Percentiles rank a stretch among this genome's conserved stretches.
Evolutionary conservation across 2,113 vertebrate species (phyloP).

Genomic region (Brachyhypopomus gauderio): DNA sequence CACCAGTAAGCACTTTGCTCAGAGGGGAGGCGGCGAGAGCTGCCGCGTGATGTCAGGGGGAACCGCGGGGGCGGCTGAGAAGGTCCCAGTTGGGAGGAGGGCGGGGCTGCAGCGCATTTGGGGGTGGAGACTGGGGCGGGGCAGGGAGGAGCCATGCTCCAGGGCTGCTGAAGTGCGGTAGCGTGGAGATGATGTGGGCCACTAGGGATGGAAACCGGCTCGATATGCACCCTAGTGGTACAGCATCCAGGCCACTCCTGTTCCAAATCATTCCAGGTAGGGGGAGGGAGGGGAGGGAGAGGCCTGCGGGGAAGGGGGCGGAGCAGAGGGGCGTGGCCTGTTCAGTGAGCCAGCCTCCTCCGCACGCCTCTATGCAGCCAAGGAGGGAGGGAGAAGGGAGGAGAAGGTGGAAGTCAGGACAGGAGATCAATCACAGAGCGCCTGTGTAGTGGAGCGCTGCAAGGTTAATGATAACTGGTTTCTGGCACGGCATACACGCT

Average conservation of each 20-base stretch:
- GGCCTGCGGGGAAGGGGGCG: slow-evolving; percentile 6
- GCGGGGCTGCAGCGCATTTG: slow-evolving; percentile 10
- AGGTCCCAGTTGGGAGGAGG: slow-evolving; percentile 2
- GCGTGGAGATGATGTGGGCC: slow-evolving; percentile 21
- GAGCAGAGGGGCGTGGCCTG: slow-evolving; percentile 7
- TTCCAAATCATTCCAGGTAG: slow-evolving; percentile 46
- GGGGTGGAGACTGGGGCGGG: slow-evolving; percentile 28
- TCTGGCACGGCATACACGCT: slow-evolving; percentile 26
- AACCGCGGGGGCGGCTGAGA: slow-evolving; percentile 29
- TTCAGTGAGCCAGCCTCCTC: neutral
- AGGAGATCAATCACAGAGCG: slow-evolving; percentile 63
- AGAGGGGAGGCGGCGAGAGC: neutral
- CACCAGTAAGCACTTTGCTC: slow-evolving; percentile 11
- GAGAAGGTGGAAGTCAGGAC: slow-evolving; percentile 57
- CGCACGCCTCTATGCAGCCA: neutral
- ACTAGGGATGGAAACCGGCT: slow-evolving; percentile 43
- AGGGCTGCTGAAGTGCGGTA: neutral
- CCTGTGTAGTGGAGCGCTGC: slow-evolving; percentile 59
- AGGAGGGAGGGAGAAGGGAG: slow-evolving; percentile 27
- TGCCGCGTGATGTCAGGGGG: slow-evolving; percentile 8
- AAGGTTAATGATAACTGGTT: slow-evolving; percentile 60
- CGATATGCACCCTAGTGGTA: slow-evolving; percentile 35
- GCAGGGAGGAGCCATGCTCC: slow-evolving; percentile 16
- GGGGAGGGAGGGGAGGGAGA: slow-evolving; percentile 25
- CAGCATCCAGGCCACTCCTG: slow-evolving; percentile 47